phyloP scores from a whole-genome alignment of 2,888 invertebrate genomes.

The Luperina testacea region DNA sequence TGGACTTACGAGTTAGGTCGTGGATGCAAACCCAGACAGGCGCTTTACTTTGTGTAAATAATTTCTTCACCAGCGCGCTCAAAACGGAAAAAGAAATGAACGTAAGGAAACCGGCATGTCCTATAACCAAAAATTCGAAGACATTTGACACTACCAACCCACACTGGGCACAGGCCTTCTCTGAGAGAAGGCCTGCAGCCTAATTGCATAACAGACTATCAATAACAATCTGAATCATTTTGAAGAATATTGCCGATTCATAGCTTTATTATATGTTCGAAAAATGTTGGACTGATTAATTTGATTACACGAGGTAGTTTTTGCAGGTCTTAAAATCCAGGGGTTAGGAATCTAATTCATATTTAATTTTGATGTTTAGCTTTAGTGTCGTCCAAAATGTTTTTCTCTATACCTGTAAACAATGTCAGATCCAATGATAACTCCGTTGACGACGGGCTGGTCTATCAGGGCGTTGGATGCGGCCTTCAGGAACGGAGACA shows the following conservation, averaged over 20 bases:
- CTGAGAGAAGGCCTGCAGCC: too few species aligned
- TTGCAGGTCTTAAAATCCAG: background rate
- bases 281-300: background rate
- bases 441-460: conserved; percentile 99
- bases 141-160: background rate
- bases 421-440: conserved; percentile 96
- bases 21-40: background rate
- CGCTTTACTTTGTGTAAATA: too few species aligned
- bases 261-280: too few species aligned
- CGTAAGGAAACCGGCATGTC: background rate
- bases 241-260: background rate
- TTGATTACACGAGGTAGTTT: background rate
- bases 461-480: conserved; percentile 98
- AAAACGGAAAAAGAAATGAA: too few species aligned
- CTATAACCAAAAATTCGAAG: background rate
- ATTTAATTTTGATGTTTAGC: background rate
- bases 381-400: background rate
- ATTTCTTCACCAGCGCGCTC: too few species aligned
- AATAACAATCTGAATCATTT: too few species aligned
- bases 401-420: conserved; percentile 86
- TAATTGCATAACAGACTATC: too few species aligned
- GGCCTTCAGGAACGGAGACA: conserved; percentile 99
- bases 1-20: background rate
- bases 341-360: background rate
- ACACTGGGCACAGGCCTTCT: too few species aligned